phyloP scores from a whole-genome alignment of 2,888 invertebrate genomes.

The Campopleginae sp. region DNA sequence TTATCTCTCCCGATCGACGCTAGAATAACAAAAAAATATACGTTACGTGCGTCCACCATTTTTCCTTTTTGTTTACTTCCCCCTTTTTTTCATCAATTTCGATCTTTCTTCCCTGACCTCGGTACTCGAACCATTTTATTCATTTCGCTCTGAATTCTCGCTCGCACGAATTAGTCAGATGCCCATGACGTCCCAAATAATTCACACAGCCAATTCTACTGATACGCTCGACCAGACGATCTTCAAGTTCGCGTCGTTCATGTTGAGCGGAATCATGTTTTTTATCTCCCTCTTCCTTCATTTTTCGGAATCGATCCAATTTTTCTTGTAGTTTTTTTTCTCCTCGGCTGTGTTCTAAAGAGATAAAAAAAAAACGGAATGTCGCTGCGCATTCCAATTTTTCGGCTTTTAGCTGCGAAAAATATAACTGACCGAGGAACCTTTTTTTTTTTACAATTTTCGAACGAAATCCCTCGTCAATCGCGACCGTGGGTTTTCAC shows the following conservation, averaged over 20 bases:
- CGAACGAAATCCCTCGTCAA: no score
- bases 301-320: no score
- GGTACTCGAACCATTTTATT: neutral
- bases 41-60: neutral
- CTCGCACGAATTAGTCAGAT: constrained; percentile 35
- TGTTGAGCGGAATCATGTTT: no score
- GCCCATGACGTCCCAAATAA: constrained; percentile 34
- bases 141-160: constrained; percentile 15
- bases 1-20: constrained; percentile 14
- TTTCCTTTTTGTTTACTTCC: neutral
- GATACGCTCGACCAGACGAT: neutral
- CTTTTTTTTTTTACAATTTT: no score
- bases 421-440: no score
- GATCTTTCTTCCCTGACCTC: neutral
- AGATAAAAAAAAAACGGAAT: no score
- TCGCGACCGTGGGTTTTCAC: neutral
- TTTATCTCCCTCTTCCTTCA: no score
- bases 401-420: no score
- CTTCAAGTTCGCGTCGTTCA: no score
- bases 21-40: constrained; percentile 11
- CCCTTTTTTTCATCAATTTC: neutral
- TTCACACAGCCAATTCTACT: constrained; percentile 25
- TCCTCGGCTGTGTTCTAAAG: no score
- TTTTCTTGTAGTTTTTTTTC: no score
- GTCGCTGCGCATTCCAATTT: no score